A percentile compares a stretch with the other conserved stretches of the same genome.
phyloP scores from a whole-genome alignment of 2,888 invertebrate species.

The Synanthedon andrenaeformis region DNA sequence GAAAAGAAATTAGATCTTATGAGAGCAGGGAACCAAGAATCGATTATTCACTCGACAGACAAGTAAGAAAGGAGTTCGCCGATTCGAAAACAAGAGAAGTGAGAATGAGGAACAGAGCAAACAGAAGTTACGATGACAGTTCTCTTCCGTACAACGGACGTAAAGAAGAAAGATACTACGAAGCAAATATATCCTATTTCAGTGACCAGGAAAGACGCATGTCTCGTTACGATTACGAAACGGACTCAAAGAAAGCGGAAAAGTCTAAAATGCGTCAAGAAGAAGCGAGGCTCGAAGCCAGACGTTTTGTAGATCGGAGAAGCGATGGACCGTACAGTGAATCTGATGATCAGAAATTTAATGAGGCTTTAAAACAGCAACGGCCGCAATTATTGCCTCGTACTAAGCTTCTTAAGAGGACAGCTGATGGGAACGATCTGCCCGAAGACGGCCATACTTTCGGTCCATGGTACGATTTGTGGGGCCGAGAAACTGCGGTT shows the following conservation, averaged over 20 bases:
- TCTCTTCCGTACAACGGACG: conserved; percentile 52
- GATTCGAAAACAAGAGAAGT: conserved; percentile 43
- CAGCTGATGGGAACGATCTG: conserved; percentile 56
- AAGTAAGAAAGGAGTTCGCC: conserved; percentile 45
- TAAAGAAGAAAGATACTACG: conserved; percentile 56
- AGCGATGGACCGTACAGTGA: conserved; percentile 60
- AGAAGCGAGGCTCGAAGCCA: conserved; percentile 55
- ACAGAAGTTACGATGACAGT: conserved; percentile 60
- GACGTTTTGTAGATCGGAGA: conserved; percentile 48
- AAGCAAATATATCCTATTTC: conserved; percentile 61
- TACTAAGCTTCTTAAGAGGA: conserved; percentile 75
- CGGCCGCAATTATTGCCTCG: conserved; percentile 75
- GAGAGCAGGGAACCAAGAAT: conserved; percentile 52
- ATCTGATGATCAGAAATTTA: conserved; percentile 69
- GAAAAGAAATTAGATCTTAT: conserved; percentile 43
- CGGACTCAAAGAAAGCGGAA: conserved; percentile 66
- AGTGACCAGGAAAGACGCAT: conserved; percentile 52
- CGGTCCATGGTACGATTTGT: conserved; percentile 91
- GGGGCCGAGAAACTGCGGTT: conserved; percentile 81
- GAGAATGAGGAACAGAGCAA: conserved; percentile 35
- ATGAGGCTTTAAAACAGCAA: conserved; percentile 60
- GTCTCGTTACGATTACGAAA: conserved; percentile 61
- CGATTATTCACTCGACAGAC: conserved; percentile 58
- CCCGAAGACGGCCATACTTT: conserved; percentile 78
- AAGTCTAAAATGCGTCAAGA: conserved; percentile 63